Conservation (phyloP, 2,888 invertebrate genomes). For the Apotomis capreana region DNA sequence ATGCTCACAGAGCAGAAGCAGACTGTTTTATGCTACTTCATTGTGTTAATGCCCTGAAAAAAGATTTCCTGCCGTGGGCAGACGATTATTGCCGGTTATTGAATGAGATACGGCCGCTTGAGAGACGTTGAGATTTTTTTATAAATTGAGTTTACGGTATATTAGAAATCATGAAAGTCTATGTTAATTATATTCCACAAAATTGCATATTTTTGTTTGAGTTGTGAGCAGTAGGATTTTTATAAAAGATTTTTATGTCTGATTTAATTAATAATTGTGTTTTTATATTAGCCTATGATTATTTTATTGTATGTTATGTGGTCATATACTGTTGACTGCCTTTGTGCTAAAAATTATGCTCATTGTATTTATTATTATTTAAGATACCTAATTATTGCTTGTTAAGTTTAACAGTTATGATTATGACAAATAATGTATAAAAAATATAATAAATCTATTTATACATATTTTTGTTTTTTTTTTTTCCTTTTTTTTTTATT, state of each 20-base stretch:
- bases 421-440: neutral
- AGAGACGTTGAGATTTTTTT: slow-evolving; percentile 47
- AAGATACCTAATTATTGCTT: neutral
- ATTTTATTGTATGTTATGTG: neutral
- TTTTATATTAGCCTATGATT: neutral
- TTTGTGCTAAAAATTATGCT: neutral
- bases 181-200: neutral
- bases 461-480: too few species aligned
- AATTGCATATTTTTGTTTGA: neutral
- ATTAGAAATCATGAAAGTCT: slow-evolving; percentile 14
- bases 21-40: slow-evolving; percentile 86
- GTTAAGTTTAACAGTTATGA: neutral
- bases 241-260: slow-evolving; percentile 4
- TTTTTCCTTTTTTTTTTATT: too few species aligned
- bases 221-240: neutral
- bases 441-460: neutral
- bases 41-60: slow-evolving; percentile 82
- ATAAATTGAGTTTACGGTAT: neutral
- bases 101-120: slow-evolving; percentile 57
- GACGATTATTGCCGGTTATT: slow-evolving; percentile 60
- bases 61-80: slow-evolving; percentile 83
- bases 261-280: neutral
- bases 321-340: neutral
- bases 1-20: slow-evolving; percentile 86
- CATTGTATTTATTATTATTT: neutral